A percentile compares a stretch with the other conserved stretches of the same genome.
phyloP scores from a whole-genome alignment of 2,113 vertebrate genomes.

The Pycnonotus jocosus region DNA sequence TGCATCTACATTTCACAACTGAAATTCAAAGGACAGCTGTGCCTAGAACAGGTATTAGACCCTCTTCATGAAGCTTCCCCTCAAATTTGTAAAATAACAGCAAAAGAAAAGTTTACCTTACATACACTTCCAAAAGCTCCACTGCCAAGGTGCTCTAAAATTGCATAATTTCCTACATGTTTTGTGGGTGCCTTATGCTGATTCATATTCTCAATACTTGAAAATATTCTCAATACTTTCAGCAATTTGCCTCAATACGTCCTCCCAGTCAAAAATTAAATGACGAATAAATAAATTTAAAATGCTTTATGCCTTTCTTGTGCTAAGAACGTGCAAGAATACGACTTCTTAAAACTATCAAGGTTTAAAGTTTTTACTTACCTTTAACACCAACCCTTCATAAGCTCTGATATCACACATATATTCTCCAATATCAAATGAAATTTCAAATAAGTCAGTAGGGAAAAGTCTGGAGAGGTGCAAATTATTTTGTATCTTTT shows the following conservation, averaged over 20 bases:
- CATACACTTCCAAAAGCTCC: conserved; percentile 85
- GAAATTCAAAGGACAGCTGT: not conserved
- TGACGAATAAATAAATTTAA: not conserved
- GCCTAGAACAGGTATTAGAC: not conserved
- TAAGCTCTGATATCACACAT: conserved; percentile 83
- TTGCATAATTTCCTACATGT: conserved; percentile 79
- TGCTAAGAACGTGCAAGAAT: not conserved
- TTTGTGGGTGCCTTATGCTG: conserved; percentile 74
- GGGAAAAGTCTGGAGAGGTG: conserved; percentile 78
- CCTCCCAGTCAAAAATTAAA: conserved; percentile 68
- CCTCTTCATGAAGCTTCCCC: not conserved
- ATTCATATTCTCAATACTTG: conserved; percentile 80
- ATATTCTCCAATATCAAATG: conserved; percentile 81
- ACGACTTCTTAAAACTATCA: not conserved
- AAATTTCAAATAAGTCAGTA: conserved; percentile 85
- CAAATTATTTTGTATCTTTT: not conserved
- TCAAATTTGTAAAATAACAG: not conserved
- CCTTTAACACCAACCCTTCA: conserved; percentile 78
- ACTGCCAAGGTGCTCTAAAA: conserved; percentile 87
- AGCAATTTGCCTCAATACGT: conserved; percentile 78
- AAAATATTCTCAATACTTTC: conserved; percentile 79
- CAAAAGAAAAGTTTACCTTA: conserved; percentile 73
- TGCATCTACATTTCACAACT: not conserved
- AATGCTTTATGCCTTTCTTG: not conserved
- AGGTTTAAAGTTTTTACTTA: conserved; percentile 52